Evolutionary conservation across 2,113 vertebrate species (phyloP), one percentile per base, ranked within the genome.

Genomic region (Callopanchax toddi): DNA sequence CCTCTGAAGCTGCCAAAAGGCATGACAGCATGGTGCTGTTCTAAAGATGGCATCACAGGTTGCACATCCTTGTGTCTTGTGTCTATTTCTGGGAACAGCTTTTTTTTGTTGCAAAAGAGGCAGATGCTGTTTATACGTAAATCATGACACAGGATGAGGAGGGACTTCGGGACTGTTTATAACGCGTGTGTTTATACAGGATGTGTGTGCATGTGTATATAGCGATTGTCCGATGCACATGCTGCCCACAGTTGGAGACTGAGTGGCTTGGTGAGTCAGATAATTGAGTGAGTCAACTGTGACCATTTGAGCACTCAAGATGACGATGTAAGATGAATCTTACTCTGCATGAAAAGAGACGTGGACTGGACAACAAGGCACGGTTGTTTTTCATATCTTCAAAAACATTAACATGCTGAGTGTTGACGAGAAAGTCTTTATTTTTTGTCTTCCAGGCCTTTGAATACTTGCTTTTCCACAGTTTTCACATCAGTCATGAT

Each of bases 251-350:
- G 82, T 71, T 78, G 75, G 82, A 80, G 71, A 79, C 32, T 75
- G 76, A 87, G 77, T 73, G 83, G 86, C 67, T 80, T 82, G 81
- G 84, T 88, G 90, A 89, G 82, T 90, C 82, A 87, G 81, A 85
- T 90, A 92, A 91, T 89, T 82, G 81, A 89, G 87, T 89, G 88
- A 90, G 78, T 90, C 87, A 87, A 78, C 75, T 76, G 59, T 88
- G 85, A 89, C 71, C 42, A 69, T 63, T 60, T 67, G 69, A 72
- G 59, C 62, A 61, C 63, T 79, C 20, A 61, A 52, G 48, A 18
- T 58, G 57, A 66, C 56, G 72, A 66, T 49, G 26, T 50, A 63
- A 59, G 72, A 66, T 49, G 34, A 46, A 53, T 71, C 32, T 57
- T 50, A 74, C 57, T 75, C 64, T 76, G 44, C n/a, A 68, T 66